A percentile compares a stretch with the other conserved stretches of the same genome.
These are phyloP conservation scores for Chrysina gloriosa DNA, from an alignment of 2,888 invertebrate genomes.

Conservation along the genomic window DNA sequence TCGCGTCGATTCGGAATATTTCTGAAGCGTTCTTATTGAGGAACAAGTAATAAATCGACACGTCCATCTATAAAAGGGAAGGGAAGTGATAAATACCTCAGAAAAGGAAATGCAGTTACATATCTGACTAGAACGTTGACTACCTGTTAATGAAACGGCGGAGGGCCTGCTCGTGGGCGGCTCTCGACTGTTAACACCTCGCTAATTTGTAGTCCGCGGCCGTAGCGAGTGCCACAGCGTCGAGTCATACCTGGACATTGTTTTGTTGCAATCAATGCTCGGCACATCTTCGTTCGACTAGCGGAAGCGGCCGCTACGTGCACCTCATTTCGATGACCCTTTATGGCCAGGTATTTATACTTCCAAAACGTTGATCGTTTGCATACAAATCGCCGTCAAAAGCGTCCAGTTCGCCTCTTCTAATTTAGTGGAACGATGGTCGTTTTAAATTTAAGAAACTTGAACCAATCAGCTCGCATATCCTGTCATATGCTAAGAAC, in stretches of 20 bases:
- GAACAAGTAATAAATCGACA: constrained; percentile 23
- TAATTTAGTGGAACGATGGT: constrained; percentile 16
- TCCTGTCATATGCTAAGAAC: too few relatives aligned
- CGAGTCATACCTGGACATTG: constrained; percentile 51
- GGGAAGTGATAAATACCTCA: constrained; percentile 32
- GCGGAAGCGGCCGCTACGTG: constrained; percentile 63
- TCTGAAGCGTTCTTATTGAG: not conserved
- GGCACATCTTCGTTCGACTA: constrained; percentile 62
- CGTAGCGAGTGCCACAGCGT: constrained; percentile 37
- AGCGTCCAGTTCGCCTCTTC: constrained; percentile 20
- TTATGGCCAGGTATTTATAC: constrained; percentile 60
- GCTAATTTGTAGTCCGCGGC: constrained; percentile 41
- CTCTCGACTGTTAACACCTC: constrained; percentile 40
- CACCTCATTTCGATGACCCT: constrained; percentile 55
- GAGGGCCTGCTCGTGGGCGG: constrained; percentile 18
- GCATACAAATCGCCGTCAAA: constrained; percentile 58
- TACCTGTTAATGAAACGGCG: constrained; percentile 34
- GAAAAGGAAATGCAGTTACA: constrained; percentile 37
- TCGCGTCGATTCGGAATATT: too few relatives aligned
- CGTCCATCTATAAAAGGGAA: constrained; percentile 24
- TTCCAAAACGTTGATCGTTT: constrained; percentile 53
- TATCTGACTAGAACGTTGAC: constrained; percentile 28
- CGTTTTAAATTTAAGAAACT: too few relatives aligned
- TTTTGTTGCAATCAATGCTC: constrained; percentile 61
- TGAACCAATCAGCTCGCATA: too few relatives aligned